Evolutionary conservation across 30 jellyfish, hydroid and myxozoan species (phyloP).

Genomic region (Aurelia sp.): DNA sequence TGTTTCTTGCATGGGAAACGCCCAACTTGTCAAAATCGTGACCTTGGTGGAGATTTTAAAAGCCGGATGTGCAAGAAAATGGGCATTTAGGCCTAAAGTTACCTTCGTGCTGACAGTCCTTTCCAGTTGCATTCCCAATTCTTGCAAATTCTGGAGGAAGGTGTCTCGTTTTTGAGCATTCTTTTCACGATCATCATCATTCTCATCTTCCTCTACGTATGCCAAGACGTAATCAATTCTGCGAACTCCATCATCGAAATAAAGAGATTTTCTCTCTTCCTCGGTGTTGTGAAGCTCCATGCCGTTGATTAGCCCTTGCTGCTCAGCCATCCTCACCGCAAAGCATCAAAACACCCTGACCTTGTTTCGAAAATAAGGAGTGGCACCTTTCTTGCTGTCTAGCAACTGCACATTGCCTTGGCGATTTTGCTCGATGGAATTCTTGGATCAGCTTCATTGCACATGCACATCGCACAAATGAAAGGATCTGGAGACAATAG

Average conservation of each 20-base stretch:
- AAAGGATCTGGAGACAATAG: no score
- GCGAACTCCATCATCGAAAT: slow-evolving; percentile 92
- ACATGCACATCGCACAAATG: no score
- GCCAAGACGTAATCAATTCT: slow-evolving; percentile 88
- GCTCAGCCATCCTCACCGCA: slow-evolving; percentile 69
- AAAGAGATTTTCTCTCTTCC: slow-evolving; percentile 45
- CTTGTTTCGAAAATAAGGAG: slow-evolving; percentile 28
- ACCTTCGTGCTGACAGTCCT: slow-evolving; percentile 71
- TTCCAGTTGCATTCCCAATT: slow-evolving; percentile 79
- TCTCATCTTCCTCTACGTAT: slow-evolving; percentile 70
- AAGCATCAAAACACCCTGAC: not conserved
- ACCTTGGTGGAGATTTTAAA: no score
- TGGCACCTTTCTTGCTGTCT: slow-evolving; percentile 26
- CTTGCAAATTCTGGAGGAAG: slow-evolving; percentile 64
- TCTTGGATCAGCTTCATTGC: no score
- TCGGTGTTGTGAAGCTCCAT: slow-evolving; percentile 74
- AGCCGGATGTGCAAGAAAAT: not conserved
- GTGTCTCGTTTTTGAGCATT: slow-evolving; percentile 47
- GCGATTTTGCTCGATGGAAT: no score
- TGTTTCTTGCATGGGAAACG: no score
- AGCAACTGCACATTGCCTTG: slow-evolving; percentile 20
- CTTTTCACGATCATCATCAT: slow-evolving; percentile 72
- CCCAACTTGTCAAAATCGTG: no score
- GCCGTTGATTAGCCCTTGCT: slow-evolving; percentile 65
- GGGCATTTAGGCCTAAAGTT: slow-evolving; percentile 10